Conservation (phyloP, 2,113 vertebrate genomes). For the Spermophilus dauricus region DNA sequence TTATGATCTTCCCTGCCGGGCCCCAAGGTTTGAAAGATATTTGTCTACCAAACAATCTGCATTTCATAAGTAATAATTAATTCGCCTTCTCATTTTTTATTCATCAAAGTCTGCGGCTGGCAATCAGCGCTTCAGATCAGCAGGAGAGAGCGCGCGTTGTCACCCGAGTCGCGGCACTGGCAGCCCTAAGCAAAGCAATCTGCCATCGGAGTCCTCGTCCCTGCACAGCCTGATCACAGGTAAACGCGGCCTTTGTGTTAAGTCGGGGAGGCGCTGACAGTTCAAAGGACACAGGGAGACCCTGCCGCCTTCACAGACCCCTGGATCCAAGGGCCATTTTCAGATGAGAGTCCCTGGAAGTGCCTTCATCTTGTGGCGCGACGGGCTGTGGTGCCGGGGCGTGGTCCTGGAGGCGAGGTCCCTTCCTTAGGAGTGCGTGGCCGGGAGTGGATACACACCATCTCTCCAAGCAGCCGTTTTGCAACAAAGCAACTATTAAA, state of each 20-base stretch:
- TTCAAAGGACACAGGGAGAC: conserved; percentile 60
- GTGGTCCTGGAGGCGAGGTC: not conserved
- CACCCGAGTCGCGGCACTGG: not conserved
- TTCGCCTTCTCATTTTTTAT: conserved; percentile 76
- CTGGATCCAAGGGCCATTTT: not conserved
- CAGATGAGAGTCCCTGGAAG: conserved; percentile 36
- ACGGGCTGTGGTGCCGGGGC: not conserved
- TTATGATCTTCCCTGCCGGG: conserved; percentile 35
- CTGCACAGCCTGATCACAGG: conserved; percentile 53
- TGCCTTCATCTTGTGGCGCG: not conserved
- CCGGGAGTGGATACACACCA: not conserved
- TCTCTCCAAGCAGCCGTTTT: not conserved
- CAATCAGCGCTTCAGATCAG: conserved; percentile 67
- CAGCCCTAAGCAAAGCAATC: conserved; percentile 59
- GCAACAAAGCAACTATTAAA: not conserved
- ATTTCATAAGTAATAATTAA: conserved; percentile 79
- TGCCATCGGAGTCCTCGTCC: conserved; percentile 38
- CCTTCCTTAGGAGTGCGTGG: not conserved
- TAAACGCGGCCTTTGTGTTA: not conserved
- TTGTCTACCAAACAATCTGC: conserved; percentile 79
- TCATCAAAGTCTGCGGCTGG: conserved; percentile 75
- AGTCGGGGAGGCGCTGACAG: conserved; percentile 30
- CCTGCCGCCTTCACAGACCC: conserved; percentile 39
- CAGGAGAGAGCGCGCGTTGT: not conserved
- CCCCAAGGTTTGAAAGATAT: conserved; percentile 64